A percentile compares a stretch with the other conserved stretches of the same genome.
Evolutionary conservation across 2,797 vertebrate species (phyloP).

Genomic region (Lutjanus argentimaculatus): DNA sequence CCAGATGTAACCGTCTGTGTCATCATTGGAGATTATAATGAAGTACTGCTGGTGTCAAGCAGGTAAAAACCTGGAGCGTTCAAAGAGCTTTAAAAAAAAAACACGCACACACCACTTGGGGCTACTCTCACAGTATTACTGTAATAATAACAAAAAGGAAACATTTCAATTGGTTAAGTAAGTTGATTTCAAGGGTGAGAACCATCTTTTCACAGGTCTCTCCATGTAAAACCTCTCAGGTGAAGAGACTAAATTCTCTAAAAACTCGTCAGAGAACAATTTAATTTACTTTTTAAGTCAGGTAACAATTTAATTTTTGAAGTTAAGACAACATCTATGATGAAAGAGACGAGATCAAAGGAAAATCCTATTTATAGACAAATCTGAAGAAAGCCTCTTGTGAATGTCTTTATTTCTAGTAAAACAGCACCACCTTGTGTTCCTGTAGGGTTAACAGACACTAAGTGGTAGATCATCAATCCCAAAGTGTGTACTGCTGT

Average conservation of each 20-base stretch:
- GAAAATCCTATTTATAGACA: constrained; percentile 37
- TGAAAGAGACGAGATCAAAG: constrained; percentile 55
- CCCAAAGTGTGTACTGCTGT: neutral
- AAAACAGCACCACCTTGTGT: constrained; percentile 69
- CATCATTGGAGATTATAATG: constrained; percentile 28
- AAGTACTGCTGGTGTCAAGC: constrained; percentile 5
- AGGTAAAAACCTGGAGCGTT: constrained; percentile 39
- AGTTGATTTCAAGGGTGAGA: constrained; percentile 17
- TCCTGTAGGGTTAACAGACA: neutral
- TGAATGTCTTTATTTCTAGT: constrained; percentile 12
- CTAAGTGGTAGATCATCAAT: neutral
- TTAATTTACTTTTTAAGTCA: too few relatives aligned
- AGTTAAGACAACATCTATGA: constrained; percentile 26
- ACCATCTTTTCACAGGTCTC: neutral
- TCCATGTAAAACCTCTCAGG: neutral
- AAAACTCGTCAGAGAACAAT: constrained; percentile 15
- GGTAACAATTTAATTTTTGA: constrained; percentile 26
- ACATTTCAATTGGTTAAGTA: constrained; percentile 2
- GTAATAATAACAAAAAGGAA: constrained; percentile 41
- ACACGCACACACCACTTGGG: neutral
- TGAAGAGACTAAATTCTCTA: constrained; percentile 19
- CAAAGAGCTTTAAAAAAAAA: constrained; percentile 33
- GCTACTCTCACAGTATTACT: constrained; percentile 33
- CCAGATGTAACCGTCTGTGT: constrained; percentile 53
- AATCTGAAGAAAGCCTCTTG: constrained; percentile 1